Conservation (phyloP, 2,113 vertebrate species). For the Piaya cayana region DNA sequence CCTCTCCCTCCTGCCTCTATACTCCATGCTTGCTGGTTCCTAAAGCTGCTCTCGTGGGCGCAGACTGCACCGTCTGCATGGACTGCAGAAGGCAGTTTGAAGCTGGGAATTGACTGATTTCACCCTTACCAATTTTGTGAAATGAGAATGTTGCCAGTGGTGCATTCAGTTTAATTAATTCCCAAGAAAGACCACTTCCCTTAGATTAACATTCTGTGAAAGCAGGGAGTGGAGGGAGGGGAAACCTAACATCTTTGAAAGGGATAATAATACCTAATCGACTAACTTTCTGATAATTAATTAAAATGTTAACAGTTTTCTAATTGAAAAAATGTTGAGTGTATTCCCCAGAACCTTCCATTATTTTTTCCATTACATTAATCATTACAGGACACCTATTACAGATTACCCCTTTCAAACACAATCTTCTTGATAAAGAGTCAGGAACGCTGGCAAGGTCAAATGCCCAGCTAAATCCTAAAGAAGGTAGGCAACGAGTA, state of each 20-base stretch:
- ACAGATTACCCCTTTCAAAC: constrained; percentile 23
- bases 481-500: not conserved
- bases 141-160: not conserved
- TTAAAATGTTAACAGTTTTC: constrained; percentile 20
- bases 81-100: not conserved
- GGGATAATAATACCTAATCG: not conserved
- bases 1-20: not conserved
- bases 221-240: not conserved
- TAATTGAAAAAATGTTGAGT: constrained; percentile 30
- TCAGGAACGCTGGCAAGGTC: constrained; percentile 41
- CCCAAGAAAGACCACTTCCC: not conserved
- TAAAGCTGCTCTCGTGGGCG: not conserved
- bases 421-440: not conserved
- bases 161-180: not conserved
- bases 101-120: not conserved
- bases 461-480: not conserved
- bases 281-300: constrained; percentile 37
- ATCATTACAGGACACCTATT: constrained; percentile 23
- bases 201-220: not conserved
- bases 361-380: constrained; percentile 28
- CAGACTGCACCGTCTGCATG: not conserved
- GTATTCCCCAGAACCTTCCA: constrained; percentile 19
- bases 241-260: not conserved
- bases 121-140: not conserved
- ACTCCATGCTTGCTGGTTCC: not conserved